Percentiles rank a stretch among this genome's conserved stretches.
Evolutionary conservation across 2,888 invertebrate species (phyloP).

Genomic region (Caenorhabditis imperialis): DNA sequence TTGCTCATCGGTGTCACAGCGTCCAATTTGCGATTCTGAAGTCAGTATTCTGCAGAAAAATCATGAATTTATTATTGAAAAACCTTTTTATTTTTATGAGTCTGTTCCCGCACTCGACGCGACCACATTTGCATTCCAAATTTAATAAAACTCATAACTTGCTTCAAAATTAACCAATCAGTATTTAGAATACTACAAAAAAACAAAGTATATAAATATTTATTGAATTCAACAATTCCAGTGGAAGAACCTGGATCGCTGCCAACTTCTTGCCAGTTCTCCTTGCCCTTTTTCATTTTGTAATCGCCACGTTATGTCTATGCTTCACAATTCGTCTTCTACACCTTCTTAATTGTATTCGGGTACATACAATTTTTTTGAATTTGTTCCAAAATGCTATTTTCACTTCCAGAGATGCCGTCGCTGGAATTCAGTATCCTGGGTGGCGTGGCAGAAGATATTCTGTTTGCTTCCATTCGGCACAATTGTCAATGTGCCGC

Average conservation of each 20-base stretch:
- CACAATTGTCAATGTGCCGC: constrained; percentile 63
- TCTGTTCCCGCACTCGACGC: no score
- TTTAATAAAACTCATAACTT: no score
- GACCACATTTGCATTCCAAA: no score
- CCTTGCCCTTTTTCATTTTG: constrained; percentile 61
- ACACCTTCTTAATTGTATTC: constrained; percentile 59
- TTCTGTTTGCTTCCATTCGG: constrained; percentile 66
- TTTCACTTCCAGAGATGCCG: constrained; percentile 67
- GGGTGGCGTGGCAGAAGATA: constrained; percentile 68
- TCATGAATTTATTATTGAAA: no score
- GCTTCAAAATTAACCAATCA: no score
- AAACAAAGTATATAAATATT: not conserved
- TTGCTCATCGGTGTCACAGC: no score
- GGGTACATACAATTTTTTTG: no score
- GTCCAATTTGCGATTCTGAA: no score
- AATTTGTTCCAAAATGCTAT: no score
- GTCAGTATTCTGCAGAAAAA: no score
- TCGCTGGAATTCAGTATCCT: constrained; percentile 63
- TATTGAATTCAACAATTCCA: constrained; percentile 5
- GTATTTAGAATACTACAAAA: no score
- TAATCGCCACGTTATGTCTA: constrained; percentile 53
- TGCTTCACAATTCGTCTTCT: constrained; percentile 61
- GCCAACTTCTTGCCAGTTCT: constrained; percentile 63
- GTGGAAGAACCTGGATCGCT: constrained; percentile 63
- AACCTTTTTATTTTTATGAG: no score